phyloP scores from a whole-genome alignment of 2,888 invertebrate genomes.

The Meloe dianella region DNA sequence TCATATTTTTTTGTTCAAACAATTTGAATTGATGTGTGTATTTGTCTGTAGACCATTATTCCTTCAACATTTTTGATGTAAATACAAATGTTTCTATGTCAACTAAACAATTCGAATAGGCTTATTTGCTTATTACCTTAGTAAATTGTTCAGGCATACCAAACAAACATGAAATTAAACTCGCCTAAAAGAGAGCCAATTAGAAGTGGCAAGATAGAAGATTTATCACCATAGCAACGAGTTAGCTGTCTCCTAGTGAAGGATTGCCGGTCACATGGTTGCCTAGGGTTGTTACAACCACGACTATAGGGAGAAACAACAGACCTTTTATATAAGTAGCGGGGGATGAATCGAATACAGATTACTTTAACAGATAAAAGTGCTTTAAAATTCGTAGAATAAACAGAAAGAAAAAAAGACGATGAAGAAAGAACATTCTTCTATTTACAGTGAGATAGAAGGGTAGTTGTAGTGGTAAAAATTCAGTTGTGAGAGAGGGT shows the following conservation, averaged over 20 bases:
- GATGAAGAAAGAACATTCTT: neutral
- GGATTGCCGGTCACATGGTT: constrained; percentile 58
- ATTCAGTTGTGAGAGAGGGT: neutral
- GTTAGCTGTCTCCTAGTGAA: constrained; percentile 58
- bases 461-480: neutral
- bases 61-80: constrained; percentile 10
- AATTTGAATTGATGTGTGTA: neutral
- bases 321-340: constrained; percentile 32
- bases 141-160: constrained; percentile 50
- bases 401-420: neutral
- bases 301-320: constrained; percentile 17
- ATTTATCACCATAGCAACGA: constrained; percentile 61
- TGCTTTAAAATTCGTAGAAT: constrained; percentile 51
- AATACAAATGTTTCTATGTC: constrained; percentile 21
- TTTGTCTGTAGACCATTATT: neutral
- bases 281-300: constrained; percentile 37
- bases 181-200: constrained; percentile 59
- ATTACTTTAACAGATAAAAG: constrained; percentile 48
- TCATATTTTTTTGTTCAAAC: neutral
- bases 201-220: constrained; percentile 60
- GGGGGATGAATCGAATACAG: constrained; percentile 47
- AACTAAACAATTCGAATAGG: constrained; percentile 30
- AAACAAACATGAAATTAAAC: constrained; percentile 55
- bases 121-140: constrained; percentile 44
- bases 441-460: neutral